phyloP scores from a whole-genome alignment of 2,888 invertebrate genomes.

The Aleiodes leptofemur region DNA sequence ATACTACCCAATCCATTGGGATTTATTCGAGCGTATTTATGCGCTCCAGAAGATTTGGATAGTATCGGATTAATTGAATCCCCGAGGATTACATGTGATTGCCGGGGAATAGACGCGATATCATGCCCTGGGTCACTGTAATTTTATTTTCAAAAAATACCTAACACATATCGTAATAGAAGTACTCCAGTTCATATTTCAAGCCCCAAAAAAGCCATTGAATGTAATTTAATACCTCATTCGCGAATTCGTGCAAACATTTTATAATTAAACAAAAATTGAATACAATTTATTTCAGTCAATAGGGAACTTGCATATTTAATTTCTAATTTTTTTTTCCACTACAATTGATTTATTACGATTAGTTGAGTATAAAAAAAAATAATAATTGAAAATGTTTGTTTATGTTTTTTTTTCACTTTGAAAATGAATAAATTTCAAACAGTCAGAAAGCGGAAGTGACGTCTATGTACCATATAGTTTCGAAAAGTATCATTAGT shows the following conservation, averaged over 20 bases:
- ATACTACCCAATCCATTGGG: slow-evolving; percentile 14
- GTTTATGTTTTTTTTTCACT: no score
- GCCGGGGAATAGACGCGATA: slow-evolving; percentile 11
- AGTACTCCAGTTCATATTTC: background rate
- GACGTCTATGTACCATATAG: no score
- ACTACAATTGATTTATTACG: no score
- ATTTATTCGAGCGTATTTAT: slow-evolving; percentile 47
- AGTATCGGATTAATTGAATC: slow-evolving; percentile 44
- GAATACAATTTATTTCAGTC: slow-evolving; percentile 10
- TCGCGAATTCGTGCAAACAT: slow-evolving; percentile 10
- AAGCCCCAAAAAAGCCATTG: background rate
- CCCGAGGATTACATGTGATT: slow-evolving; percentile 40
- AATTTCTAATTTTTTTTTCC: no score
- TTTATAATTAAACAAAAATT: slow-evolving; percentile 8
- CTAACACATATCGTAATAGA: slow-evolving; percentile 5
- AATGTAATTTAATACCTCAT: slow-evolving; percentile 12
- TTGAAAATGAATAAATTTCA: no score
- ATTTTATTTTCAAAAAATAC: slow-evolving; percentile 19
- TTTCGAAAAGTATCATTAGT: no score
- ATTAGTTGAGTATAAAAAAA: no score
- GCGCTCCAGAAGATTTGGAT: slow-evolving; percentile 43
- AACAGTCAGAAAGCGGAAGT: no score
- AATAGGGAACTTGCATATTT: no score
- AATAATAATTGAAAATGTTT: no score
- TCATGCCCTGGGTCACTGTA: slow-evolving; percentile 14